These are phyloP conservation scores for Phortica variegata DNA, from an alignment of 1,140 invertebrate genomes.

Conservation along the genomic window DNA sequence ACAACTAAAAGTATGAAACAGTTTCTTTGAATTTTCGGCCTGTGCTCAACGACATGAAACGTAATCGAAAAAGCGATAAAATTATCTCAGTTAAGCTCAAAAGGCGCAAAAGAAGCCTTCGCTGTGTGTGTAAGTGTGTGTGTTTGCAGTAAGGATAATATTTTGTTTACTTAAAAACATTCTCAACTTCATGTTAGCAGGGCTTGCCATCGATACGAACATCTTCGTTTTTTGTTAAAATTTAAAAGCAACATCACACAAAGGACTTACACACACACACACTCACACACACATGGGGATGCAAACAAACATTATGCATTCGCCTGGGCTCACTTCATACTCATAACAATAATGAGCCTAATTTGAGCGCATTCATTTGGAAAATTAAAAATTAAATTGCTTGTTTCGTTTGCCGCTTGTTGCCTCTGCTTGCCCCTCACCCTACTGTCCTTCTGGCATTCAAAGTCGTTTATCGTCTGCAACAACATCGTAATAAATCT, in stretches of 20 bases:
- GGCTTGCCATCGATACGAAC: too few species aligned
- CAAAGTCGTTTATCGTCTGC: constrained; percentile 8
- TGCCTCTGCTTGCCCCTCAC: too few species aligned
- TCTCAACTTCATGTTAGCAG: too few species aligned
- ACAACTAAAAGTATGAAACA: constrained; percentile 17
- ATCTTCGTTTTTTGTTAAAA: too few species aligned
- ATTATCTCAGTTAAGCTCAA: constrained; percentile 21
- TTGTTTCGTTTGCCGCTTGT: constrained; percentile 46
- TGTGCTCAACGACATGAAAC: constrained; percentile 27
- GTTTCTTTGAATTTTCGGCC: constrained; percentile 4
- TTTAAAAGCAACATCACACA: too few species aligned
- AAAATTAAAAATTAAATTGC: constrained; percentile 56
- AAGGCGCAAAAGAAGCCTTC: too few species aligned
- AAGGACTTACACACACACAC: background rate
- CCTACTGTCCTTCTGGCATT: too few species aligned
- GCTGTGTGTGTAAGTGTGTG: background rate
- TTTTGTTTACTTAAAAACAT: too few species aligned
- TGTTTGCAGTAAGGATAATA: constrained; percentile 20
- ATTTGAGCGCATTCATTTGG: constrained; percentile 51
- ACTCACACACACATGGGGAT: background rate
- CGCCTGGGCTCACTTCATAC: too few species aligned
- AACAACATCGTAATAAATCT: constrained; percentile 46
- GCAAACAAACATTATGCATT: too few species aligned
- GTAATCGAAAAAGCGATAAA: constrained; percentile 36
- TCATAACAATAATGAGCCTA: constrained; percentile 43